Base-by-base conservation (phyloP, 2,888 invertebrate genomes). In the Mamestra brassicae region DNA sequence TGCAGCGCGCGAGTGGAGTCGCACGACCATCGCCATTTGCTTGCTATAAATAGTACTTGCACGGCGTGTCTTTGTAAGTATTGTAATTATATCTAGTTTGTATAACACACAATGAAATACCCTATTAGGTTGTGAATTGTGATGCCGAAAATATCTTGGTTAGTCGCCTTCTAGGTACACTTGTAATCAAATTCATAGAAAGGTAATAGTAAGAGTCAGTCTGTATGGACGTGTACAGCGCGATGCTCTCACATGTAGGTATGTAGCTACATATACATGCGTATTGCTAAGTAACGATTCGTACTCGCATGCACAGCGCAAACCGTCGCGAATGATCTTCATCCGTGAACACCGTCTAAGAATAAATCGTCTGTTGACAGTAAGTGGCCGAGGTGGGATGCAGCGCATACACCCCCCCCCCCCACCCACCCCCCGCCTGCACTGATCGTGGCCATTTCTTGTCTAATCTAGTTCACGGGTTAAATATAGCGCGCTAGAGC, bases 401-500 rank as follows among this genome's bases (percentile, higher is more conserved):
- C 71, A 57, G 50, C 55, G 45, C 78, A 17, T 4, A 45, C 50
- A 38, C 42, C 47, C 15, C 1, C 26, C 26, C 26, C 50, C 45
- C 42, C 47, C 15, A 1, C 26, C 26, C 26, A 1, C 42, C 11
- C n/a, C 26, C 61, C 17, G 38, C 36, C 50, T 62, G 83, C 78
- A 65, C 47, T 45, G n/a, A 55, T n/a, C n/a, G 65, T 15, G 76
- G 13, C n/a, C 7, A 34, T 26, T 52, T 50, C 26, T 71, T 58
- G 69, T 61, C 45, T 54, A 60, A 74, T 74, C 58, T 74, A 69
- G 74, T 66, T 58, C 38, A 36, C 17, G 17, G 38, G 68, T 34
- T 80, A 84, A 63, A 84, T 70, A 80, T 79, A 83, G 74, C 58
- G 57, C 65, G 15, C 63, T 55, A 66, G 71, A 70, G 52, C 38